Conservation (phyloP, 2,113 vertebrate genomes). For the Poeciliopsis prolifica region DNA sequence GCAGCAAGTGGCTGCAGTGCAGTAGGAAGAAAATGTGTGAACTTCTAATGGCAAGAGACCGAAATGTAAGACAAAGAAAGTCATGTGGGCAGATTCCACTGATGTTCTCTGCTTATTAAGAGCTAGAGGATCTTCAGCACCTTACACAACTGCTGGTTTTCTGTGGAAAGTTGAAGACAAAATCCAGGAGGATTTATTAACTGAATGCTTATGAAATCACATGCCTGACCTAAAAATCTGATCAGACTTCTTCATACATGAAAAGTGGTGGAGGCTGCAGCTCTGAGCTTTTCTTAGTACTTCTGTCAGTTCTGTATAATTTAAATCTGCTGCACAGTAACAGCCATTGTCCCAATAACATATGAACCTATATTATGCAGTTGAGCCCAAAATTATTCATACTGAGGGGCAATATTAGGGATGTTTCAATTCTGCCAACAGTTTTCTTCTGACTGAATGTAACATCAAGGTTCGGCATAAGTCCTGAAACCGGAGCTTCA, state of each 20-base stretch:
- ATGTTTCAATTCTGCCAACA: neutral
- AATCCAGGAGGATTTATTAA: neutral
- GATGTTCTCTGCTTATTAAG: constrained; percentile 2
- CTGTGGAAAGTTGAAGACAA: neutral
- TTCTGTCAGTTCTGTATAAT: too few species aligned
- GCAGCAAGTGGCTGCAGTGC: constrained; percentile 35
- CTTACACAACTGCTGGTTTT: neutral
- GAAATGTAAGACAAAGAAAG: constrained; percentile 13
- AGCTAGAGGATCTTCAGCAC: neutral
- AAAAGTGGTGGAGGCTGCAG: neutral
- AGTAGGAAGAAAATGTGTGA: constrained; percentile 2
- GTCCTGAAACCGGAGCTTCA: too few species aligned
- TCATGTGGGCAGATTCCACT: constrained; percentile 6
- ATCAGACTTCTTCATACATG: neutral
- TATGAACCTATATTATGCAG: too few species aligned
- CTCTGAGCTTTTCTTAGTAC: neutral
- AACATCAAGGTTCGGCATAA: neutral
- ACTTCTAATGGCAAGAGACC: constrained; percentile 10
- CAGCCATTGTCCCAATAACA: too few species aligned
- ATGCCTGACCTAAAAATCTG: neutral
- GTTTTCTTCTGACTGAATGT: neutral
- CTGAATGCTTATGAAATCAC: neutral
- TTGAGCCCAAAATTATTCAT: neutral
- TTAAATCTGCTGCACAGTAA: neutral
- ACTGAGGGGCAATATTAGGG: neutral